Evolutionary conservation across 2,888 invertebrate species (phyloP), one percentile per base, ranked within the genome.

Genomic region (Conus canariensis): DNA sequence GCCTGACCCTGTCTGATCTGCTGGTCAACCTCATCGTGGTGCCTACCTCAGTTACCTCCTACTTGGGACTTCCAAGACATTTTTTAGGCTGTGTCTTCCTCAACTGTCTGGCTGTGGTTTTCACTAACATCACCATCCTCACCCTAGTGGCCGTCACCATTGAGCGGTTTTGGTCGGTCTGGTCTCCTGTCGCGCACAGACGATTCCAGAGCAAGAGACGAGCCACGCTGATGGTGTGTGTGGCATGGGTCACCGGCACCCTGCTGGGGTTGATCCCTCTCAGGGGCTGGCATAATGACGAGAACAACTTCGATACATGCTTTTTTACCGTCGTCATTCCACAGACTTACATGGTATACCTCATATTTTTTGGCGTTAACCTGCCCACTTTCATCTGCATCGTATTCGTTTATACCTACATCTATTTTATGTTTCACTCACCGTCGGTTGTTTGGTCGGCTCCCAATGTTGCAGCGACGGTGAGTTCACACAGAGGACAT

Each of bases 101-200:
- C 22, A 96, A 95, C 91, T 94, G 94, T 9, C 91, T 94, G 45
- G 93, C 96, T 30, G 93, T 96, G n/a, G 92, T 95, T 56, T 93
- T 95, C 90, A 96, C 96, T 4, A 95, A 96, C 91, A 94, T 95
- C 88, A 95, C 95, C 45, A 95, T 96, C 77, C 95, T 96, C 87
- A 95, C 94, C 88, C 93, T 96, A 56, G 91, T 95, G 56, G 94
- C 94, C 7, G 94, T 96, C 12, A 95, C 96, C 16, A 90, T 95
- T 58, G 96, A 96, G 86, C 92, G 96, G 85, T 96, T 95, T 90
- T 82, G 95, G 12, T 96, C 96, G 30, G 95, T 96, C n/a, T 94
- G 93, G 67, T 92, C 94, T 88, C 96, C 96, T 7, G 95, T 95
- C 91, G 89, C 92, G 30, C 96, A 96, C 91, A 92, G 94, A 58